Evolutionary conservation across 2,797 vertebrate species (phyloP), one percentile per base, ranked within the genome.

Genomic region (Rhinichthys osculus): DNA sequence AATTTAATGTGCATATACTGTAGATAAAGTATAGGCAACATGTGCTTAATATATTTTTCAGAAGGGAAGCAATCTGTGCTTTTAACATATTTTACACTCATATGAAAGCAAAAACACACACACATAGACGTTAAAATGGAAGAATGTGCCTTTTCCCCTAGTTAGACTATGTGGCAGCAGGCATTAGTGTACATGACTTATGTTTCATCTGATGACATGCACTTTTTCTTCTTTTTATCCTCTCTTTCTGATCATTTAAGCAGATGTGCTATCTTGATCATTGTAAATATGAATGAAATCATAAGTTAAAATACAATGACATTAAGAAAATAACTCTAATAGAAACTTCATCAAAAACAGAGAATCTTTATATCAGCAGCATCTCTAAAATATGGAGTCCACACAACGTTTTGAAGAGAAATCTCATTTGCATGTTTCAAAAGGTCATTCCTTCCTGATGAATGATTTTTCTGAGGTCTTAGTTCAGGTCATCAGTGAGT

Each of bases 381-480:
- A 67, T 40, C 74, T 78, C 64, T 69, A 10, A 78, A 57, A 57
- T 70, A 78, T 76, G 42, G 11, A 42, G 21, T 76, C 33, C 17
- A 59, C 30, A 59, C 30, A 21, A 69, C 1, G 11, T 54, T 35
- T 44, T 70, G 50, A 35, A 54, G n/a, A 66, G 30, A 84, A 78
- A 70, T 69, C 62, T n/a, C n/a, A 35, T 78, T 69, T 33, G 21
- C 19, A 5, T 50, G 21, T 35, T 54, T 70, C 83, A 70, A 23
- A 85, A 47, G 38, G 52, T 57, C 1, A 70, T 54, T 69, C 40
- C 38, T 78, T 70, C 52, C 38, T 59, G 76, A 38, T 78, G 21
- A 85, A 70, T 78, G 50, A 85, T 50, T 84, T 59, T 79, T 30
- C 47, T 42, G n/a, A 70, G 64, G n/a, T 35, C 64, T 71, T 11